Evolutionary conservation across 2,113 vertebrate genomes (phyloP), one percentile per base, ranked within the genome.

Genomic region (Pipra filicauda): DNA sequence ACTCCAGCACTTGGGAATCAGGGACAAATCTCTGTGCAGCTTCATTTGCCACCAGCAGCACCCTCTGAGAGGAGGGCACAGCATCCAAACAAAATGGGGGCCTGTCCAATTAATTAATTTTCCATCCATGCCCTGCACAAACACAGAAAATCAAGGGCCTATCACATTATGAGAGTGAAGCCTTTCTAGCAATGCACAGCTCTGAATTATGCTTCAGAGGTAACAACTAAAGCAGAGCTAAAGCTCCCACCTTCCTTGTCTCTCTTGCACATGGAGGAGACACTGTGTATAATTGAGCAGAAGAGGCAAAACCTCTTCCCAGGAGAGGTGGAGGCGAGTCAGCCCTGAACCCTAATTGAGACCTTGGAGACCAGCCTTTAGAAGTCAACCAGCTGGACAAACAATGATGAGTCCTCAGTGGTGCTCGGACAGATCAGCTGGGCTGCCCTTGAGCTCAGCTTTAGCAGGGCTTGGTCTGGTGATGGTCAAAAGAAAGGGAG

Each of bases 301-400:
- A 95, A 88, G 62, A 73, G 74, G 80, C 62, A 79, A 91, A 91
- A 65, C 14, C 77, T 89, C 35, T 24, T 95, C 95, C 91, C 94
- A 64, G 78, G 93, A 61, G 95, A 91, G 83, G 3, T 6, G 72
- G 57, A 70, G 75, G 41, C 3, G 0, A 80, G 41, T 12, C 85
- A 87, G 69, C 33, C 65, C 62, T 30, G 5, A 66, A 3, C 31
- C 77, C 65, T 95, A 96, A 96, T 91, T 96, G 95, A 96, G 91
- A 76, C 97, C 97, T 91, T 5, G 7, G 95, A 97, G 97, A 96
- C 78, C 71, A 89, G 62, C 33, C 30, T 65, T 88, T 46, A 48
- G 82, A 46, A 61, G 70, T 35, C 88, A 85, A 5, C 37, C 93
- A 88, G 88, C 49, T 15, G 24, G 74, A 33, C 37, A 67, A 51